phyloP scores from a whole-genome alignment of 2,888 invertebrate genomes.

The Drosophila infuscata region DNA sequence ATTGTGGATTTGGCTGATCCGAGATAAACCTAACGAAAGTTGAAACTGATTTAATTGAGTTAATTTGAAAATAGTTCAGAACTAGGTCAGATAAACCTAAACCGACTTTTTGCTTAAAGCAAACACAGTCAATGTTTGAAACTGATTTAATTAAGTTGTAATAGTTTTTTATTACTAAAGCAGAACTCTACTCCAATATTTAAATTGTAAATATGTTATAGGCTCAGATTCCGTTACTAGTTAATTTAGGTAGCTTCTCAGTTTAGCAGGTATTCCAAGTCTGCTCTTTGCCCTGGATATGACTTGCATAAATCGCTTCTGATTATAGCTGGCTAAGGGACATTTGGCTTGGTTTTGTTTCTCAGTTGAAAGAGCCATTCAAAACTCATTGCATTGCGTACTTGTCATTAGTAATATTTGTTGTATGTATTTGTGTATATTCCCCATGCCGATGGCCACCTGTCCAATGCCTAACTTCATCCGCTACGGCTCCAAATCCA shows the following conservation, averaged over 20 bases:
- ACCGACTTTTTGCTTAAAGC: too few species aligned
- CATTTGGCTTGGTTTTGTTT: background rate
- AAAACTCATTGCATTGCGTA: slow-evolving; percentile 47
- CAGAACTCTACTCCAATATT: background rate
- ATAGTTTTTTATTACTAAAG: background rate
- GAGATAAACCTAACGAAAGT: background rate
- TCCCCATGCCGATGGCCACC: slow-evolving; percentile 17
- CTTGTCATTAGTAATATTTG: slow-evolving; percentile 58
- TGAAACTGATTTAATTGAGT: background rate
- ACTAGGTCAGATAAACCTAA: background rate
- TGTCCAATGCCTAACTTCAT: slow-evolving; percentile 2
- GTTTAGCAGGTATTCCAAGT: background rate
- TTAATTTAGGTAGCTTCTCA: background rate
- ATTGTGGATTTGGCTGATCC: background rate
- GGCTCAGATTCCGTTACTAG: background rate
- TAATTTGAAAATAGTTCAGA: background rate
- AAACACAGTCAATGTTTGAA: background rate
- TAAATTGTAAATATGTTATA: fast-evolving
- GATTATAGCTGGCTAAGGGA: background rate
- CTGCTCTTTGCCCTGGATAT: background rate
- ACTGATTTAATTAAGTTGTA: background rate
- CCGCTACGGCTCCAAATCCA: slow-evolving; percentile 5
- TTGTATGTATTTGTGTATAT: slow-evolving; percentile 23
- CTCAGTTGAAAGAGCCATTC: slow-evolving; percentile 15
- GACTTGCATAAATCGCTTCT: background rate